A percentile compares a stretch with the other conserved stretches of the same genome.
Conservation (phyloP, 2,797 vertebrate genomes). For the Ptychadena robeensis region DNA sequence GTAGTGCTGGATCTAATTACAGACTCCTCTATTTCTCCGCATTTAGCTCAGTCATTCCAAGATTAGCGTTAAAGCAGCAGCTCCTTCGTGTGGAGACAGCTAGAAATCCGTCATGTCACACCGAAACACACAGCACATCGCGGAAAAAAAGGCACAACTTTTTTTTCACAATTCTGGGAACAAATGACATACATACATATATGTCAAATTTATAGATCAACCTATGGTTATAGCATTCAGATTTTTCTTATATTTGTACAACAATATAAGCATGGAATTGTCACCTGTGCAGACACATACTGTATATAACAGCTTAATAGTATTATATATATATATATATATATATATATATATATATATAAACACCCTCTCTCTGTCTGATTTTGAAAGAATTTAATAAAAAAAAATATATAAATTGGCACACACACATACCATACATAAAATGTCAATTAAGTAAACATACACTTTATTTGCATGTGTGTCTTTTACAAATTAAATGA, state of each 20-base stretch:
- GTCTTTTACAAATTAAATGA: neutral
- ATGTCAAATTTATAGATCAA: neutral
- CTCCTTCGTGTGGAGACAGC: slow-evolving; percentile 2
- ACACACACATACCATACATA: too few relatives aligned
- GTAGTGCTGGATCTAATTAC: neutral
- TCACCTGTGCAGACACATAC: too few relatives aligned
- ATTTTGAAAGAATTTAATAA: too few relatives aligned
- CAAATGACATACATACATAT: neutral
- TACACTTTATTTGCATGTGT: too few relatives aligned
- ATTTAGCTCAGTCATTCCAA: neutral
- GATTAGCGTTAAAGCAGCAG: slow-evolving; percentile 1
- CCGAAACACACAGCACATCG: neutral
- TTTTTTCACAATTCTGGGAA: neutral
- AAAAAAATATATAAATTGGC: too few relatives aligned
- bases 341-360: slow-evolving; percentile 8
- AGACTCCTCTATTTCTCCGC: neutral
- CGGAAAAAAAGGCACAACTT: neutral
- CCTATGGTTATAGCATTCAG: neutral
- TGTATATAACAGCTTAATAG: too few relatives aligned
- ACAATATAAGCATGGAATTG: too few relatives aligned
- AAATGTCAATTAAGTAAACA: too few relatives aligned
- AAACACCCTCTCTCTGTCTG: too few relatives aligned
- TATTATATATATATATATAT: neutral
- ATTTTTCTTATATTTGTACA: neutral
- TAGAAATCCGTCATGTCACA: neutral